Percentiles rank a stretch among this genome's conserved stretches.
Conservation (phyloP, 2,888 invertebrate species). For the Crioceris asparagi region DNA sequence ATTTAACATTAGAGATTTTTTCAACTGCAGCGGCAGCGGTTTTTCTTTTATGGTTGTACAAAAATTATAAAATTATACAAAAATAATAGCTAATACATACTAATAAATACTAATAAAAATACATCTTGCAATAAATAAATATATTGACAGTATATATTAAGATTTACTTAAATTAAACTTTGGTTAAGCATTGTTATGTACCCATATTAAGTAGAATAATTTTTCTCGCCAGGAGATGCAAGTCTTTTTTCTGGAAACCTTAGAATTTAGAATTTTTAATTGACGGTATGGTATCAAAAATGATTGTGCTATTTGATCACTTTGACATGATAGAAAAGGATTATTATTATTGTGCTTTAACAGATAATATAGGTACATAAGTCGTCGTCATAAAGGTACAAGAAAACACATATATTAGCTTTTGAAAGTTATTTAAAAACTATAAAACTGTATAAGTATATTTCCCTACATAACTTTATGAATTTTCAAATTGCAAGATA, state of each 20-base stretch:
- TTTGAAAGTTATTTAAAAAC: slow-evolving; percentile 18
- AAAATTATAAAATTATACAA: slow-evolving; percentile 36
- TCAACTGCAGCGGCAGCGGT: slow-evolving; percentile 27
- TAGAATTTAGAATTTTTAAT: slow-evolving; percentile 6
- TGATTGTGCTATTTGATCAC: slow-evolving; percentile 22
- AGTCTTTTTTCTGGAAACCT: slow-evolving; percentile 1
- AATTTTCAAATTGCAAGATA: slow-evolving; percentile 33
- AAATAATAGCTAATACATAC: slow-evolving; percentile 32
- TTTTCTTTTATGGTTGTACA: slow-evolving; percentile 30
- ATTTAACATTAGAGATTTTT: slow-evolving; percentile 29
- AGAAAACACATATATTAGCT: slow-evolving; percentile 21
- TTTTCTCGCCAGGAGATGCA: neutral
- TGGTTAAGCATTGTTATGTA: slow-evolving; percentile 34
- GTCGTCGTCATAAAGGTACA: slow-evolving; percentile 26
- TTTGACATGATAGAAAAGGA: slow-evolving; percentile 6
- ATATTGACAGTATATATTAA: slow-evolving; percentile 29
- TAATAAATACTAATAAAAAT: slow-evolving; percentile 26
- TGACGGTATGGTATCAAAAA: slow-evolving; percentile 9
- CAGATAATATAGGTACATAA: slow-evolving; percentile 27
- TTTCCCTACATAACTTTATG: slow-evolving; percentile 26
- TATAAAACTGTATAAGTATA: slow-evolving; percentile 25
- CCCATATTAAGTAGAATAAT: slow-evolving; percentile 23
- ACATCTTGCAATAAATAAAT: slow-evolving; percentile 31
- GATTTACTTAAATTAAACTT: slow-evolving; percentile 31
- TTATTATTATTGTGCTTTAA: slow-evolving; percentile 16